These are phyloP conservation scores for Synchiropus splendidus DNA, from an alignment of 2,113 vertebrate genomes.

Conservation along the genomic window DNA sequence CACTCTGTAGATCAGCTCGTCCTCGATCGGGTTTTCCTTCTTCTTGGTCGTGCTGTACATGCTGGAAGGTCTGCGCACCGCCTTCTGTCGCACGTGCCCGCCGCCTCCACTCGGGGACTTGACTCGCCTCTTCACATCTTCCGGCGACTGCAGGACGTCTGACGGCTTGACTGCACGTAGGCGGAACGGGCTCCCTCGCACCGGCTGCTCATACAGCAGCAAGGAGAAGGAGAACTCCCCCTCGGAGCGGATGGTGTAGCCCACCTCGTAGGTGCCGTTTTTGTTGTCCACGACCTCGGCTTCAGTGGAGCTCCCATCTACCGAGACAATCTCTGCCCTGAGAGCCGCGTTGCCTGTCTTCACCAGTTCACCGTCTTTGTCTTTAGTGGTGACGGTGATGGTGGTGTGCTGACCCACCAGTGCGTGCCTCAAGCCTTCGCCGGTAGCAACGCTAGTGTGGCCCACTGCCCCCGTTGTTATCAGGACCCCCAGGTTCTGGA, in stretches of 20 bases:
- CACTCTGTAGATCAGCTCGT: conserved; percentile 78
- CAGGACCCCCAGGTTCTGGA: conserved; percentile 87
- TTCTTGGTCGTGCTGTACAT: conserved; percentile 96
- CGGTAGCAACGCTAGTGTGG: conserved; percentile 85
- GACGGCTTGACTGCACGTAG: conserved; percentile 76
- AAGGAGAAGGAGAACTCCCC: conserved; percentile 82
- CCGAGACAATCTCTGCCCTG: conserved; percentile 67
- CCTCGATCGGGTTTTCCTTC: conserved; percentile 78
- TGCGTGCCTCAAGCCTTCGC: conserved; percentile 85
- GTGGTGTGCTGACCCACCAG: conserved; percentile 82
- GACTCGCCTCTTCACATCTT: conserved; percentile 87
- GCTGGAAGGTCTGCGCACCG: conserved; percentile 86
- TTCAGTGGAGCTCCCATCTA: conserved; percentile 64
- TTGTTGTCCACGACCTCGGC: conserved; percentile 87
- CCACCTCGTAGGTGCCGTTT: conserved; percentile 93
- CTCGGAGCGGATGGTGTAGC: conserved; percentile 78
- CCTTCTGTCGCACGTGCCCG: conserved; percentile 88
- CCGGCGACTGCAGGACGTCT: conserved; percentile 83
- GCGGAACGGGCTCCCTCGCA: conserved; percentile 84
- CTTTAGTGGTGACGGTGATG: conserved; percentile 90
- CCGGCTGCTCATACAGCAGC: conserved; percentile 82
- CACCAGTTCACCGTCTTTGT: conserved; percentile 84
- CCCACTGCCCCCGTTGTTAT: conserved; percentile 86
- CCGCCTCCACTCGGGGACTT: conserved; percentile 86
- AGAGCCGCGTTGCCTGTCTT: conserved; percentile 81